phyloP scores from a whole-genome alignment of 2,888 invertebrate genomes.

The Xanthorhoe designata region DNA sequence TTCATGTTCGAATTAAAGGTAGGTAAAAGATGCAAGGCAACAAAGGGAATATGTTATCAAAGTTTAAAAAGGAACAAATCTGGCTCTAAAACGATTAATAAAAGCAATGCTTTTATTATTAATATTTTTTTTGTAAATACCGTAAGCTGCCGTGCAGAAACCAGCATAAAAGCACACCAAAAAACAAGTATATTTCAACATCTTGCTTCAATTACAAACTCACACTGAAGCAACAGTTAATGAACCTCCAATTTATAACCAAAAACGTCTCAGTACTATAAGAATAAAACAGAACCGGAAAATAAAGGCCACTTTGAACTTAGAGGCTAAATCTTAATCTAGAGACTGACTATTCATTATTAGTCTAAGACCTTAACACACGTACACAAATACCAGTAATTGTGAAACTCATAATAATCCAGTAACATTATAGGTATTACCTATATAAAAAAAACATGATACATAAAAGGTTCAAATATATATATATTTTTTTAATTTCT shows the following conservation, averaged over 20 bases:
- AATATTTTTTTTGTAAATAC: slow-evolving; percentile 9
- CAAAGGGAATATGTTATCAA: too few species aligned
- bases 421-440: too few species aligned
- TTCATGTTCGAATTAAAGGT: too few species aligned
- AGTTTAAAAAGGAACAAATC: not conserved
- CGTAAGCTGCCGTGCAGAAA: slow-evolving; percentile 15
- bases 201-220: slow-evolving; percentile 8
- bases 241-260: slow-evolving; percentile 14
- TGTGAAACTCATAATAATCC: not conserved
- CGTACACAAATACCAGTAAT: not conserved
- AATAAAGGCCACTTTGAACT: slow-evolving; percentile 9
- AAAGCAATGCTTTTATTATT: not conserved
- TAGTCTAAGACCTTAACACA: not conserved
- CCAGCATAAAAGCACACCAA: slow-evolving; percentile 15
- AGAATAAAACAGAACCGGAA: slow-evolving; percentile 12
- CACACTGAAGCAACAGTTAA: slow-evolving; percentile 4
- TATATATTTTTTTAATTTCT: too few species aligned
- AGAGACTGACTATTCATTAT: not conserved
- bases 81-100: not conserved
- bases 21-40: too few species aligned
- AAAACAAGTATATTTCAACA: slow-evolving; percentile 24
- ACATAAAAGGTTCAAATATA: too few species aligned
- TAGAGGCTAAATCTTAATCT: slow-evolving; percentile 16
- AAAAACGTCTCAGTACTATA: not conserved
- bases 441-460: too few species aligned